A percentile compares a stretch with the other conserved stretches of the same genome.
phyloP scores from a whole-genome alignment of 35 echinoderm and acorn worm species.

The Apostichopus japonicus region DNA sequence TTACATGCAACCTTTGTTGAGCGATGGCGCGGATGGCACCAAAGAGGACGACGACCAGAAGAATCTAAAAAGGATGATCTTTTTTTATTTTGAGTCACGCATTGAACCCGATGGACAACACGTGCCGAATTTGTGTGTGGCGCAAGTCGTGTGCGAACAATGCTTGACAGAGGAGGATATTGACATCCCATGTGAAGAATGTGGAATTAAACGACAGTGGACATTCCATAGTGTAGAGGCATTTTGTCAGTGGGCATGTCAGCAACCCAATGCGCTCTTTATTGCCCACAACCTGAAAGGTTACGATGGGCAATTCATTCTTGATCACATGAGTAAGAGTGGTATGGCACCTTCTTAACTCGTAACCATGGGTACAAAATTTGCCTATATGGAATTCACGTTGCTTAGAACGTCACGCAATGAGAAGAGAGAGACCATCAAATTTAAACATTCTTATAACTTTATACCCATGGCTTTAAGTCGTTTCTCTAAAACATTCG shows the following conservation, averaged over 20 bases:
- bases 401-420: not conserved
- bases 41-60: not conserved
- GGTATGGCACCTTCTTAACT: not conserved
- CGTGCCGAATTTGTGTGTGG: slow-evolving; percentile 18
- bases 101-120: not conserved
- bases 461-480: not conserved
- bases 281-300: slow-evolving; percentile 39
- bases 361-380: not conserved
- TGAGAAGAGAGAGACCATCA: not conserved
- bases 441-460: slow-evolving; percentile 4
- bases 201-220: not conserved
- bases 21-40: too few relatives aligned
- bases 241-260: not conserved
- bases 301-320: slow-evolving; percentile 15
- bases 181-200: not conserved
- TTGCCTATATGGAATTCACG: not conserved
- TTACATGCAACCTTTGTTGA: not conserved
- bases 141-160: not conserved
- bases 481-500: not conserved
- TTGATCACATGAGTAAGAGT: not conserved
- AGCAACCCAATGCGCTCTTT: not conserved
- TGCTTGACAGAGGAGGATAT: not conserved
- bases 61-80: not conserved
- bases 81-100: slow-evolving; percentile 34
- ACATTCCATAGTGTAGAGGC: not conserved